Evolutionary conservation across 2,797 vertebrate genomes (phyloP).

Genomic region (Martes flavigula): DNA sequence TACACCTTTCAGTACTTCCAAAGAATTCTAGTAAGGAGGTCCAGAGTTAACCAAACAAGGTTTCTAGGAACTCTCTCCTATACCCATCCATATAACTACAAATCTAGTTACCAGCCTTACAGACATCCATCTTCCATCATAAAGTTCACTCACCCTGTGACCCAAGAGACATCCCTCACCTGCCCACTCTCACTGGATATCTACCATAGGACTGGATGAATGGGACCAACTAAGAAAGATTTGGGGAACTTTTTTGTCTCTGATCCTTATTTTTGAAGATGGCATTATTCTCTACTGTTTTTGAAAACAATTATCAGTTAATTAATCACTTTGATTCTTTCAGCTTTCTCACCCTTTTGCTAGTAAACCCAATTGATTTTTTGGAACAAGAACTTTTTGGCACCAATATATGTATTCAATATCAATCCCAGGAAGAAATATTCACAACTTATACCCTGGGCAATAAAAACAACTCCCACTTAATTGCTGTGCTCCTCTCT

Average conservation of each 20-base stretch:
- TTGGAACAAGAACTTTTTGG: background rate
- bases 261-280: background rate
- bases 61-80: background rate
- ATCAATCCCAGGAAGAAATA: slow-evolving; percentile 25
- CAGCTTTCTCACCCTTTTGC: background rate
- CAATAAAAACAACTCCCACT: slow-evolving; percentile 42
- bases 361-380: background rate
- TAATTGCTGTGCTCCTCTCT: background rate
- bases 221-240: background rate
- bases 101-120: background rate
- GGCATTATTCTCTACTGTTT: background rate
- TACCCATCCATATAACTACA: background rate
- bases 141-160: background rate
- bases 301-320: slow-evolving; percentile 18
- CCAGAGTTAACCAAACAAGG: background rate
- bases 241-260: background rate
- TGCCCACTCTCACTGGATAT: background rate
- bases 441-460: background rate
- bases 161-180: background rate
- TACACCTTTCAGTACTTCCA: background rate
- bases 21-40: background rate
- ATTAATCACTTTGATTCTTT: background rate
- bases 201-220: background rate
- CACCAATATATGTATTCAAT: slow-evolving; percentile 21
- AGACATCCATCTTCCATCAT: background rate